A percentile compares a stretch with the other conserved stretches of the same genome.
Evolutionary conservation across 2,888 invertebrate species (phyloP).

Genomic region (Elegia similella): DNA sequence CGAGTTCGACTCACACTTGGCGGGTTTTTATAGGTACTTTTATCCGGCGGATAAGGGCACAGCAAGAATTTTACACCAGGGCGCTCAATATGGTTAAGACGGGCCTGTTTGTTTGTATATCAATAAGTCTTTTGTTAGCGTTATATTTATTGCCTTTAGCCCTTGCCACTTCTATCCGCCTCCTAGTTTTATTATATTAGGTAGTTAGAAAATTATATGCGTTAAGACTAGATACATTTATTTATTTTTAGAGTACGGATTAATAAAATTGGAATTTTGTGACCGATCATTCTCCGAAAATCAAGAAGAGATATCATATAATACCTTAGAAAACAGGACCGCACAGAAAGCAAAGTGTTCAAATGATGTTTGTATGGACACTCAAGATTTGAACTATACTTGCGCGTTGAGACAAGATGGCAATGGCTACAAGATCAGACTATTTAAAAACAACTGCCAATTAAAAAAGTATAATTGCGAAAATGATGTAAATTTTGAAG

Average conservation of each 20-base stretch:
- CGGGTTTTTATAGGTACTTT: no score
- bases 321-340: background rate
- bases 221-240: no score
- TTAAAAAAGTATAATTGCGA: slow-evolving; percentile 52
- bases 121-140: no score
- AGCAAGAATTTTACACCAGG: no score
- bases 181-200: no score
- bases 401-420: slow-evolving; percentile 55
- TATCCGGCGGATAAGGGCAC: no score
- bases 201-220: no score
- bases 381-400: slow-evolving; percentile 27
- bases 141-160: no score
- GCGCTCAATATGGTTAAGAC: no score
- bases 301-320: background rate
- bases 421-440: slow-evolving; percentile 48
- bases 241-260: slow-evolving; percentile 46
- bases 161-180: no score
- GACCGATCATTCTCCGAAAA: slow-evolving; percentile 29
- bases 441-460: slow-evolving; percentile 52
- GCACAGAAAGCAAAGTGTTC: background rate
- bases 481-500: slow-evolving; percentile 36
- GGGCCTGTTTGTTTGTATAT: no score
- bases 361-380: background rate
- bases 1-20: no score
- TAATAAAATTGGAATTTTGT: slow-evolving; percentile 49